Base-by-base conservation (phyloP, 30 jellyfish, hydroid and myxozoan species). In the Cassiopea andromeda region DNA sequence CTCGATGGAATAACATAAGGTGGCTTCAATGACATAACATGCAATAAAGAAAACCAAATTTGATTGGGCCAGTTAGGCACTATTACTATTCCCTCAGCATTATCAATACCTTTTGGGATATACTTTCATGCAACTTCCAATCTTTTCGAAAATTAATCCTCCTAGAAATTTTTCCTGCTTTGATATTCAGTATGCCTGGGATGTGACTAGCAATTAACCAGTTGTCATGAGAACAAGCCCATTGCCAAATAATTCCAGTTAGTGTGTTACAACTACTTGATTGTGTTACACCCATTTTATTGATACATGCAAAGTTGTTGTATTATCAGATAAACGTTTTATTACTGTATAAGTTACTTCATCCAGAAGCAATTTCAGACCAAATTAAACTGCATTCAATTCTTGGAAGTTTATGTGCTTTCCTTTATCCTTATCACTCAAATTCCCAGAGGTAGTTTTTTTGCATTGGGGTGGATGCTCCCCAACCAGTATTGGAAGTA, bases 21-120 rank as follows among this genome's bases (percentile, higher is more conserved):
- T 38, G 60, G 58, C 38, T 12, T 17, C 15, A 77, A 27, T 75
- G 43, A 46, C 83, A 87, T 16, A 27, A 16, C 45, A 10, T 16
- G 9, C 15, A 87, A 13, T 7, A 13, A 19, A 15, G 94, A 44
- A 69, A 10, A 87, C 94, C 94, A 87, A n/a, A 27, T 50, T 46
- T 77, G 90, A 71, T 16, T 75, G 44, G 94, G 94, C 94, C 94
- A 87, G 77, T 74, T 18, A n/a, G 90, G 94, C 7, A 77, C 94
- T 19, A 87, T 61, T 59, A 87, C 15, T 7, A 87, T 44, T 44
- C 89, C 89, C 57, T 46, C 74, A n/a, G 90, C 94, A 16, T 75
- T 67, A 54, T 87, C 94, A 66, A 9, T 15, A 73, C 73, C 27
- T 8, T 5, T 18, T 43, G 38, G 48, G 75, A 76, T 38, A 46